Base-by-base conservation (phyloP, 2,888 invertebrate species). In the Dichetophora obliterata region DNA sequence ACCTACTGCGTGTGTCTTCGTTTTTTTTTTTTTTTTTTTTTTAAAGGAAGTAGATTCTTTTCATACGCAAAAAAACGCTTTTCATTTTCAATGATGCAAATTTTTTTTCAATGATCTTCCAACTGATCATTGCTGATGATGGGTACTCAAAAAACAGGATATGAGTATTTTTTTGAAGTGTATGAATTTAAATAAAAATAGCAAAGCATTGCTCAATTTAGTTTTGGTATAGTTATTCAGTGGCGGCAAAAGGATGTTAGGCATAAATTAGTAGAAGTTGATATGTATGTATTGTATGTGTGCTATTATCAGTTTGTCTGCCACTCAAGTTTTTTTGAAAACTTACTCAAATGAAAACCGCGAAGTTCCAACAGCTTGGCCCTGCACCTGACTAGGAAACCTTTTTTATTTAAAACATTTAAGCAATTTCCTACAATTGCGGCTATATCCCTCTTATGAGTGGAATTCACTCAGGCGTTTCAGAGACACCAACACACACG, bases 1-100 rank as follows among this genome's bases (percentile, higher is more conserved):
- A 73, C 73, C 73, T 73, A 73, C 73, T 73, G 73, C 73, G 73
- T 34, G 19, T 9, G 48, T 31, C 63, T 14, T 34, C n/a, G 31
- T 14, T 24, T 8, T n/a, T 54, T 57, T 31, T 19, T 57, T 57
- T 22, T 37, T 52, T 16, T 27, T n/a, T 6, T 9, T 54, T 27
- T 16, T 19, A 24, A 63, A 63, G 63, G 50, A 73, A 73, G 72
- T 48, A 50, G 22, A 65, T 73, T 63, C 34, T 22, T 61, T 72
- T 61, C 48, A 43, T 61, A 31, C 50, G 50, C 19, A 63, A 65
- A 63, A 71, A 73, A 31, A 19, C 34, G 31, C 52, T 52, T 63
- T 22, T 50, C 34, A 19, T 52, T 37, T 52, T 63, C 31, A 34
- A 31, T 70, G 72, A 50, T 73, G 72, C 61, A 72, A 63, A 63